A percentile compares a stretch with the other conserved stretches of the same genome.
phyloP scores from a whole-genome alignment of 2,113 vertebrate species.

The Brachirus orientalis region DNA sequence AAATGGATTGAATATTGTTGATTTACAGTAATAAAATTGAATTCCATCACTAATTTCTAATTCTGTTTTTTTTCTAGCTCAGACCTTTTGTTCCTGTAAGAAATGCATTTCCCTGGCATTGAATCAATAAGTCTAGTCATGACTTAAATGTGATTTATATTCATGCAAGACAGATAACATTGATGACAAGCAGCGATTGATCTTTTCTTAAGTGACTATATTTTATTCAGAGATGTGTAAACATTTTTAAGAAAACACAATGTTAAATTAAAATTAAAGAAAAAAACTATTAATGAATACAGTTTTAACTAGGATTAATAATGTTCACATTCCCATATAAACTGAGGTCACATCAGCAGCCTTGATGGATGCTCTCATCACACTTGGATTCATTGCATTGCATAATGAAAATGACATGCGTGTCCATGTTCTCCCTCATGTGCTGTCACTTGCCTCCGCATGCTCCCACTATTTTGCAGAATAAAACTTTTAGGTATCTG shows the following conservation, averaged over 20 bases:
- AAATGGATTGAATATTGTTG: too few relatives aligned
- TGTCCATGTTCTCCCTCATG: not conserved
- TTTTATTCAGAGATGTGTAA: too few relatives aligned
- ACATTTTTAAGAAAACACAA: not conserved
- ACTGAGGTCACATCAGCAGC: constrained; percentile 2
- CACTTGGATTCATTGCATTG: not conserved
- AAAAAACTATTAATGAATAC: not conserved
- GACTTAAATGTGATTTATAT: not conserved
- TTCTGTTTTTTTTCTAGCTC: too few relatives aligned
- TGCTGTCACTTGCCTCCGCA: too few relatives aligned
- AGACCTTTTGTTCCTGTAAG: too few relatives aligned
- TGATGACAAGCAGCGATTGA: too few relatives aligned
- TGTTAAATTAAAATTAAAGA: not conserved
- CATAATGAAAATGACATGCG: not conserved
- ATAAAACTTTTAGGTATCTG: constrained; percentile 8
- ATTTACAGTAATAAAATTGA: too few relatives aligned
- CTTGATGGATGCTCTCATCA: constrained; percentile 14
- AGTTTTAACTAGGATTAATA: not conserved
- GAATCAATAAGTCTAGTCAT: too few relatives aligned
- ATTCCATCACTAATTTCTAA: too few relatives aligned
- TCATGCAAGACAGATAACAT: not conserved
- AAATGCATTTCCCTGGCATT: too few relatives aligned
- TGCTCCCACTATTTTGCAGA: not conserved
- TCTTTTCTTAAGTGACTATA: too few relatives aligned
- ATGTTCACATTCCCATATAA: not conserved